phyloP scores from a whole-genome alignment of 2,113 vertebrate genomes.

The Lamprotornis superbus region DNA sequence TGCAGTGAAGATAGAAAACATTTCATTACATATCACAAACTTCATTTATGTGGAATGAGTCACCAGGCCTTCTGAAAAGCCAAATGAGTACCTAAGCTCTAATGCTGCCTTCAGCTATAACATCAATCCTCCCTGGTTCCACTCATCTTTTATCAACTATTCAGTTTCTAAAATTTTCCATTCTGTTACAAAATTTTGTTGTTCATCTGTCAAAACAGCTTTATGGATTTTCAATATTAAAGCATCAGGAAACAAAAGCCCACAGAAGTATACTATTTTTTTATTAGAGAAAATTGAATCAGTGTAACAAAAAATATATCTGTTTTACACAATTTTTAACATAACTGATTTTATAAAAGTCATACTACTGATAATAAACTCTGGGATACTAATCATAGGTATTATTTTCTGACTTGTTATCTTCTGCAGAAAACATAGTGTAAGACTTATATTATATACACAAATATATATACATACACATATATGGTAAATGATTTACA shows the following conservation, averaged over 20 bases:
- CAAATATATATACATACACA: background rate
- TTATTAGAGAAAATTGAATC: constrained; percentile 60
- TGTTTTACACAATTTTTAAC: constrained; percentile 19
- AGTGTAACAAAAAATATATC: constrained; percentile 35
- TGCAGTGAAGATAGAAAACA: constrained; percentile 75
- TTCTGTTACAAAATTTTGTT: constrained; percentile 62
- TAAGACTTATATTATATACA: background rate
- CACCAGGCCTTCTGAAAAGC: constrained; percentile 71
- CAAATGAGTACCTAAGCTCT: constrained; percentile 73
- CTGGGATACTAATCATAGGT: background rate
- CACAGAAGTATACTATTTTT: constrained; percentile 35
- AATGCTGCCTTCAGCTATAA: constrained; percentile 67
- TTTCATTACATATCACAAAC: constrained; percentile 82
- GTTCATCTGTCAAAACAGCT: constrained; percentile 69
- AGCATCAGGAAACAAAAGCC: background rate
- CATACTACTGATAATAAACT: background rate
- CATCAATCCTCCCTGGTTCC: constrained; percentile 67
- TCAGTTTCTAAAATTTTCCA: constrained; percentile 57
- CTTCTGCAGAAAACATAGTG: background rate
- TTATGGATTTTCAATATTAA: constrained; percentile 45
- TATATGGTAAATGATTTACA: background rate
- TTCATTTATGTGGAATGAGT: constrained; percentile 79
- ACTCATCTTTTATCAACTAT: constrained; percentile 69
- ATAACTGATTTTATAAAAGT: constrained; percentile 42
- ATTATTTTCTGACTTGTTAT: background rate